Conservation (phyloP, 2,888 invertebrate species). For the Drosophila cyrtoloma region DNA sequence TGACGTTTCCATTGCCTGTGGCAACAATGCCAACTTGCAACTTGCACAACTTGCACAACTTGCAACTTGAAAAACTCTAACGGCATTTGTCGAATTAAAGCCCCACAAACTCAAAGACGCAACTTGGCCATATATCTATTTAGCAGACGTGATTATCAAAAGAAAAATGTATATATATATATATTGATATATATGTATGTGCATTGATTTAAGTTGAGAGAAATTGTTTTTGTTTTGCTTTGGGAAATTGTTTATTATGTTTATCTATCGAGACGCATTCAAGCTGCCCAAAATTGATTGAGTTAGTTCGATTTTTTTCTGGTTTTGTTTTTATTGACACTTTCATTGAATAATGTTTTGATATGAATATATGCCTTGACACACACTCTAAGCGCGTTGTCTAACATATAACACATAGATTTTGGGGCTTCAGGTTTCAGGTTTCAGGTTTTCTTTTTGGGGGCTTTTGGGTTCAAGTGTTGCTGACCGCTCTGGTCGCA, state of each 20-base stretch:
- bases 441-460: background rate
- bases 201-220: background rate
- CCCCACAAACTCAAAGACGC: slow-evolving; percentile 27
- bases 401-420: slow-evolving; percentile 11
- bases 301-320: slow-evolving; percentile 51
- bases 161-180: background rate
- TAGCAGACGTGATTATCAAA: background rate
- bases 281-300: slow-evolving; percentile 69
- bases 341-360: slow-evolving; percentile 76
- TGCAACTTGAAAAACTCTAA: slow-evolving; percentile 9
- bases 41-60: slow-evolving; percentile 13
- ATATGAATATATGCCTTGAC: slow-evolving; percentile 55
- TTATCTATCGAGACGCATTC: slow-evolving; percentile 44
- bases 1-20: slow-evolving; percentile 39
- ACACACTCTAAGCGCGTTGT: slow-evolving; percentile 37
- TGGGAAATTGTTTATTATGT: slow-evolving; percentile 69
- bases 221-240: slow-evolving; percentile 38
- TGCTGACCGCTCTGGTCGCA: slow-evolving; percentile 66
- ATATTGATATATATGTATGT: background rate
- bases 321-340: slow-evolving; percentile 65
- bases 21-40: slow-evolving; percentile 11
- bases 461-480: slow-evolving; percentile 53
- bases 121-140: slow-evolving; percentile 8
- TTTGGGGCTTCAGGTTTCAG: slow-evolving; percentile 2
- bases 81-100: slow-evolving; percentile 34